These are phyloP conservation scores for Miltochrista miniata DNA, from an alignment of 2,888 invertebrate species.

Conservation along the genomic window DNA sequence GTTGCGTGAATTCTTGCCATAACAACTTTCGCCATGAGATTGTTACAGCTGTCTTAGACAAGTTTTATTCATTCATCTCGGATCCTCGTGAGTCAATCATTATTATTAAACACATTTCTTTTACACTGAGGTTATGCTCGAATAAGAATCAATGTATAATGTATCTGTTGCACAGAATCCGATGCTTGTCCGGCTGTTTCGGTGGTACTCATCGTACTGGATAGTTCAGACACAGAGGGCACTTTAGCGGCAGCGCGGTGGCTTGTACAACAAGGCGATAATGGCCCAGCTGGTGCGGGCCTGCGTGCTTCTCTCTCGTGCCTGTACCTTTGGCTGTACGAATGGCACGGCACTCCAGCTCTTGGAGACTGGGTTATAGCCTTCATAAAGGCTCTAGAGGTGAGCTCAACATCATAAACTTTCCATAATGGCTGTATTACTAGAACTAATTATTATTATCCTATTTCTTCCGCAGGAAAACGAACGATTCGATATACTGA, in stretches of 20 bases:
- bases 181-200: constrained; percentile 84
- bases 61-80: constrained; percentile 84
- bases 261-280: constrained; percentile 67
- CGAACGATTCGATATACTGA: constrained; percentile 79
- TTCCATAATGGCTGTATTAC: neutral
- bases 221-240: constrained; percentile 61
- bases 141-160: neutral
- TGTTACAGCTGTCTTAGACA: constrained; percentile 81
- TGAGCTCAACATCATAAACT: constrained; percentile 24
- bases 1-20: constrained; percentile 54
- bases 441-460: neutral
- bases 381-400: constrained; percentile 86
- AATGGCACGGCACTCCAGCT: constrained; percentile 85
- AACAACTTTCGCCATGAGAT: constrained; percentile 70
- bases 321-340: constrained; percentile 87
- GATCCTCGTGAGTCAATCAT: constrained; percentile 74
- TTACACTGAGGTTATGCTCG: constrained; percentile 2
- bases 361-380: constrained; percentile 87
- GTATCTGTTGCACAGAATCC: constrained; percentile 47
- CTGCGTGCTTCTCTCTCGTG: constrained; percentile 85
- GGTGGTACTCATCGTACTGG: constrained; percentile 83
- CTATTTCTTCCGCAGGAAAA: constrained; percentile 62
- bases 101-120: neutral
- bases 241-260: constrained; percentile 61
- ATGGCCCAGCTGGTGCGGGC: constrained; percentile 73